These are phyloP conservation scores for Drosophila auraria DNA, from an alignment of 1,140 invertebrate genomes.

Conservation along the genomic window DNA sequence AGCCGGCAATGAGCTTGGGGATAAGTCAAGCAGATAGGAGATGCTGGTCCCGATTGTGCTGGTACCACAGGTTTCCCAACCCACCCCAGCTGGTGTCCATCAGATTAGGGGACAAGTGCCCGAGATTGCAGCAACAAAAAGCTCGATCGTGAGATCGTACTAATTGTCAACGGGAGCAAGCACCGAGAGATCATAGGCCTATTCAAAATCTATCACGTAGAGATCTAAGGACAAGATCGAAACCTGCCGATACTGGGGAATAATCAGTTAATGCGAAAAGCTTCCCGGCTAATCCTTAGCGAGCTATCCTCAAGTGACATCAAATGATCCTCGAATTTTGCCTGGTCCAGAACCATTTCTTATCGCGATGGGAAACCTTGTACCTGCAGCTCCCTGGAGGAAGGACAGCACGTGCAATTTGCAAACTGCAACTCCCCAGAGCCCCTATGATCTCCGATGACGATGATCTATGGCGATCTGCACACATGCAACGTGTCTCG, in stretches of 20 bases:
- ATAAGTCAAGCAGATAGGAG: conserved; percentile 70
- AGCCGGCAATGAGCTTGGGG: conserved; percentile 68
- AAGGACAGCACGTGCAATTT: conserved; percentile 24
- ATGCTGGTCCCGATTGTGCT: conserved; percentile 50
- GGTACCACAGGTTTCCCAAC: background rate
- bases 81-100: conserved; percentile 11
- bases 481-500: conserved; percentile 18
- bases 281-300: conserved; percentile 10
- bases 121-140: conserved; percentile 10
- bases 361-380: conserved; percentile 14
- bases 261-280: conserved; percentile 31
- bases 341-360: conserved; percentile 6
- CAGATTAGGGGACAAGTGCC: conserved; percentile 25
- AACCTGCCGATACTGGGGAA: background rate
- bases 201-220: background rate
- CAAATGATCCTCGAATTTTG: conserved; percentile 2
- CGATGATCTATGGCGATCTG: conserved; percentile 19
- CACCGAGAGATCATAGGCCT: background rate
- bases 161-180: background rate
- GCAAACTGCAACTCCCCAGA: conserved; percentile 34
- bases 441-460: conserved; percentile 21
- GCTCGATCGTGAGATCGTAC: conserved; percentile 10
- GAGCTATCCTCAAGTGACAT: conserved; percentile 4
- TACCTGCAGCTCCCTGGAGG: conserved; percentile 9
- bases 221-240: conserved; percentile 4